Conservation (phyloP, 1,140 invertebrate genomes). For the Amphibalanus amphitrite region DNA sequence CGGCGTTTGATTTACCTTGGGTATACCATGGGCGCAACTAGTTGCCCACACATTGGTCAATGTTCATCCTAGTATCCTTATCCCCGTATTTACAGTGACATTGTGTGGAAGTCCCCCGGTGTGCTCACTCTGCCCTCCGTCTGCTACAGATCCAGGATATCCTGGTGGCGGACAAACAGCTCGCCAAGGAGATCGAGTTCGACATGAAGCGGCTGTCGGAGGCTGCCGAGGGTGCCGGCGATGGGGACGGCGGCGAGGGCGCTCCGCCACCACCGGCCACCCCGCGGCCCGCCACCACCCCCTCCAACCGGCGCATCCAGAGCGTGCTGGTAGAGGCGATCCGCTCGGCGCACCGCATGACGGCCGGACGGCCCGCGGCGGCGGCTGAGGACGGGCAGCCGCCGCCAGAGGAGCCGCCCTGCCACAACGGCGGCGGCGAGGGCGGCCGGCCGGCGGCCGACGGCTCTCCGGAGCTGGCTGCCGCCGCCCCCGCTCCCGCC, state of each 20-base stretch:
- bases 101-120: not conserved
- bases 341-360: not conserved
- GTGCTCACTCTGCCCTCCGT: not conserved
- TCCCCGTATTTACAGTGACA: too few species aligned
- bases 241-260: not conserved
- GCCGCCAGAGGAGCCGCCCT: not conserved
- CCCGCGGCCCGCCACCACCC: not conserved
- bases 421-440: not conserved
- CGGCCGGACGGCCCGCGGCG: not conserved
- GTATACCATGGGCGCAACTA: too few species aligned
- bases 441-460: not conserved
- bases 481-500: not conserved
- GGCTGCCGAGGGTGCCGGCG: constrained; percentile 11
- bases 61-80: too few species aligned
- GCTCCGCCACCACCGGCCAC: not conserved
- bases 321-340: not conserved
- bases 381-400: not conserved
- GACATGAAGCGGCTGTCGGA: constrained; percentile 28
- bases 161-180: constrained; percentile 29
- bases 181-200: constrained; percentile 32
- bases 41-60: too few species aligned
- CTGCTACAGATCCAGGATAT: constrained; percentile 28
- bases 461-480: not conserved
- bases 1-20: too few species aligned
- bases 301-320: not conserved